Evolutionary conservation across 2,888 invertebrate species (phyloP), one percentile per base, ranked within the genome.

Genomic region (Volucella inflata): DNA sequence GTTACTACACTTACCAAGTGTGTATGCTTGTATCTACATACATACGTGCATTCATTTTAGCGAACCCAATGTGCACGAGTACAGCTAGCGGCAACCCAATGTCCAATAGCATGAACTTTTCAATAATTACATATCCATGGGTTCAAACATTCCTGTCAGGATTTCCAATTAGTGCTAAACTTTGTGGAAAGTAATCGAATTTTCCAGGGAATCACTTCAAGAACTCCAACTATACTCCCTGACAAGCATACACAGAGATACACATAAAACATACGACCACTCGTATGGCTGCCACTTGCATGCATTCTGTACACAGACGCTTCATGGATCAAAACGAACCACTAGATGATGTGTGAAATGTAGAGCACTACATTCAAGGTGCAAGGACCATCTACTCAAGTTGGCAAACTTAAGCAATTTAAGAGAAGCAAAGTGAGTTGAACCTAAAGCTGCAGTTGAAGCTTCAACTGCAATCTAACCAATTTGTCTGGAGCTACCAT

Each of bases 111-210:
- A 78, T 84, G 87, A 88, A 88, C 87, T 87, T 87, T 85, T 79
- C 85, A 84, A 87, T 88, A 88, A 88, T 88, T 87, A 88, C 87
- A 88, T 75, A 87, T 88, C 82, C 87, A 78, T 75, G 72, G 85
- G 75, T 87, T 87, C 82, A 81, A 85, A 83, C 83, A 88, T 88
- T 87, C 87, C 87, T 87, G 87, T 87, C 88, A 88, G 88, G 87
- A 88, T 87, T 88, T 87, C 87, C 88, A 88, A 88, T 88, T 88
- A 88, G 87, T 88, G 87, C 88, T 88, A 88, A 88, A 88, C 87
- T 88, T 87, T 88, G 87, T 87, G 88, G 82, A 88, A 87, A 87
- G 88, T 88, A 88, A 88, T 88, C 88, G 88, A 88, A 87, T 88
- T 88, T 88, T 72, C 79, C 65, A 79, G 44, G 60, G 72, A 79